Percentiles rank a stretch among this genome's conserved stretches.
Evolutionary conservation across 2,888 invertebrate genomes (phyloP).

Genomic region (Hypsopygia costalis): DNA sequence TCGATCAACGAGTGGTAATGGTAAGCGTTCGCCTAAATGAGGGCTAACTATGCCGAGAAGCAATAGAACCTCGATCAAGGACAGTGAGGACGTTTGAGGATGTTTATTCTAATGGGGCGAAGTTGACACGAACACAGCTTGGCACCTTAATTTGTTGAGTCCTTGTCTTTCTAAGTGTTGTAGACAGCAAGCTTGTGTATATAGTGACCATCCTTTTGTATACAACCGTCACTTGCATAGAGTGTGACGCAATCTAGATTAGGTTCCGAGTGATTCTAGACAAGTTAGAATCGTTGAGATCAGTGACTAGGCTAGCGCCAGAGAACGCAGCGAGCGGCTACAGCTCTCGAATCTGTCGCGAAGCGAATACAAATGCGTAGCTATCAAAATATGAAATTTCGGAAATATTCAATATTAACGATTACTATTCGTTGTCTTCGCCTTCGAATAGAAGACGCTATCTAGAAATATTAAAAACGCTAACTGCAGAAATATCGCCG

Average conservation of each 20-base stretch:
- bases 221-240: slow-evolving; percentile 7
- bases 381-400: slow-evolving; percentile 17
- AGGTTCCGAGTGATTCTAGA: slow-evolving; percentile 40
- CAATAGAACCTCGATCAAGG: slow-evolving; percentile 23
- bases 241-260: slow-evolving; percentile 11
- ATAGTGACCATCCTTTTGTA: slow-evolving; percentile 1
- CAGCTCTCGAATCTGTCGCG: slow-evolving; percentile 52
- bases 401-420: slow-evolving; percentile 25
- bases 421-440: slow-evolving; percentile 51
- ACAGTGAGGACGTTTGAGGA: not conserved
- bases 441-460: slow-evolving; percentile 36
- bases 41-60: slow-evolving; percentile 43
- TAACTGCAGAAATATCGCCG: slow-evolving; percentile 41
- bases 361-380: slow-evolving; percentile 38
- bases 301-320: slow-evolving; percentile 58
- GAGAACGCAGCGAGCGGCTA: slow-evolving; percentile 56
- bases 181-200: not conserved
- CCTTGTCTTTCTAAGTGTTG: not conserved
- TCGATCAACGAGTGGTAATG: slow-evolving; percentile 62
- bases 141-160: slow-evolving; percentile 5
- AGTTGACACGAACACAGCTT: slow-evolving; percentile 8
- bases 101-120: slow-evolving; percentile 1
- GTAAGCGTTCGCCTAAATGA: slow-evolving; percentile 65
- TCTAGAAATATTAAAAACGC: slow-evolving; percentile 41
- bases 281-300: slow-evolving; percentile 55